Evolutionary conservation across 2,113 vertebrate genomes (phyloP).

Genomic region (Nematolebias whitei): DNA sequence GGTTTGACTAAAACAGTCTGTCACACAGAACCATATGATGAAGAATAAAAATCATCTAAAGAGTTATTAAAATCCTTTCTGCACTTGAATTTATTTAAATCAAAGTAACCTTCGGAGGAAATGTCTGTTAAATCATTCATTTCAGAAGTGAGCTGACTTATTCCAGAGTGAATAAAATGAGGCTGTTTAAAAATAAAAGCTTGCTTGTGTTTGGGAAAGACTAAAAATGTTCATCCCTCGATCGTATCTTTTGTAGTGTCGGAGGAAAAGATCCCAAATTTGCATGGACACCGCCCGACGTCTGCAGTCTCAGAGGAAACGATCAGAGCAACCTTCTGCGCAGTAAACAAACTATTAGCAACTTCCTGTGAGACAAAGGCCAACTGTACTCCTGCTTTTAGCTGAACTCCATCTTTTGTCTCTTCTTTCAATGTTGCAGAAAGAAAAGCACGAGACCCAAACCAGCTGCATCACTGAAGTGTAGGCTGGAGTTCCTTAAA

Average conservation of each 20-base stretch:
- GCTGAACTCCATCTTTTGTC: background rate
- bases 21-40: too few relatives aligned
- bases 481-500: too few relatives aligned
- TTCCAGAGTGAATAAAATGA: too few relatives aligned
- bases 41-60: too few relatives aligned
- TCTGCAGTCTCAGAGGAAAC: slow-evolving; percentile 42
- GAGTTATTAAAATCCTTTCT: too few relatives aligned
- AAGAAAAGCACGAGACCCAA: background rate
- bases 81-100: too few relatives aligned
- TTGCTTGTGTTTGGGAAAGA: background rate
- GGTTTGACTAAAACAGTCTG: too few relatives aligned
- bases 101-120: too few relatives aligned
- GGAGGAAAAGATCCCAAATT: background rate
- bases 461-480: background rate
- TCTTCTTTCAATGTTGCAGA: background rate
- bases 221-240: background rate
- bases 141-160: too few relatives aligned
- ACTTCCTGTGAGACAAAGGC: slow-evolving; percentile 37
- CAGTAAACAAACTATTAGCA: slow-evolving; percentile 48
- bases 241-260: slow-evolving; percentile 27
- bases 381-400: background rate
- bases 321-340: slow-evolving; percentile 20
- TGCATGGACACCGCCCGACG: background rate
- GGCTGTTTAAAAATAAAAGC: background rate
- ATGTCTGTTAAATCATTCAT: too few relatives aligned